phyloP scores from a whole-genome alignment of 2,797 vertebrate species.

The Austrolebias charrua region DNA sequence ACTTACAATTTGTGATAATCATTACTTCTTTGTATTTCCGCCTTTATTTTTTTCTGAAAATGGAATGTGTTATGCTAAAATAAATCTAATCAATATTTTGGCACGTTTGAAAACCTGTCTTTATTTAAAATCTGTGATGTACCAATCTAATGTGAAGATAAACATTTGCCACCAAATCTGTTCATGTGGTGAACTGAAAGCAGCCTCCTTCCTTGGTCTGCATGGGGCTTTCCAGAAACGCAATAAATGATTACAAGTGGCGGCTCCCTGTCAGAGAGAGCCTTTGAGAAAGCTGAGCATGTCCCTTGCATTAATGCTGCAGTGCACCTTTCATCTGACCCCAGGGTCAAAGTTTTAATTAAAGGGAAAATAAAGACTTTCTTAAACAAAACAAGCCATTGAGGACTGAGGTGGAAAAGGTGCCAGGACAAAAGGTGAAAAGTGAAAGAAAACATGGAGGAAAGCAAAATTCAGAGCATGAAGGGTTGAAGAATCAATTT shows the following conservation, averaged over 20 bases:
- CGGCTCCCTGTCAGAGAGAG: conserved; percentile 12
- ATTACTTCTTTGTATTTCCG: too few species aligned
- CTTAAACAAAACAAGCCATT: conserved; percentile 13
- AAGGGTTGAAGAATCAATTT: conserved; percentile 53
- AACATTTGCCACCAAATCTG: background rate
- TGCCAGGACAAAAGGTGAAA: conserved; percentile 19
- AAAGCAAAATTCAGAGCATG: conserved; percentile 26
- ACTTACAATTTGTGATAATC: too few species aligned
- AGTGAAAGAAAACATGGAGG: conserved; percentile 12
- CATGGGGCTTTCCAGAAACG: conserved; percentile 3
- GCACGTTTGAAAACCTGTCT: background rate
- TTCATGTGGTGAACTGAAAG: background rate
- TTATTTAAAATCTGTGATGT: background rate
- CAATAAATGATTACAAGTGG: background rate
- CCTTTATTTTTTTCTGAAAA: background rate
- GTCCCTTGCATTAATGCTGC: conserved; percentile 20
- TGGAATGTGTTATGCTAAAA: background rate
- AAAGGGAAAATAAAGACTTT: conserved; percentile 10
- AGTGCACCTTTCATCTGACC: conserved; percentile 5
- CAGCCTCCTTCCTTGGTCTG: conserved; percentile 2
- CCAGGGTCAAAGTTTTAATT: conserved; percentile 42
- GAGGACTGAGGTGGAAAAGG: conserved; percentile 5
- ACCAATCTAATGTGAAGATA: background rate
- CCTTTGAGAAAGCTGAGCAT: conserved; percentile 19
- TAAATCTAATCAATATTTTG: conserved; percentile 1